phyloP scores from a whole-genome alignment of 1,140 invertebrate species.

The Meloidogyne exigua region DNA sequence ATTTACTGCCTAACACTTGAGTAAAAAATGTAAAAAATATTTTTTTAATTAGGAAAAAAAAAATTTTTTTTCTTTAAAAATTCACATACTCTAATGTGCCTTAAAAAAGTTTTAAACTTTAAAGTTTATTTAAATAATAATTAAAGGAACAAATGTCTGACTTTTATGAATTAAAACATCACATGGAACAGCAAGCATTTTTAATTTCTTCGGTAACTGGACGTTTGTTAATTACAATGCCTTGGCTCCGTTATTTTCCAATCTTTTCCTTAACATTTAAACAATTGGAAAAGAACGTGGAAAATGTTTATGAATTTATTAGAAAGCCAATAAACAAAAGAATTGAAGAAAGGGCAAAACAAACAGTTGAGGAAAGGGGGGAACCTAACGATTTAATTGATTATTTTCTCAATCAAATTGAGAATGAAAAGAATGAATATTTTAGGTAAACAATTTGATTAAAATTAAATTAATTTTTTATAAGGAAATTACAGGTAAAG shows the following conservation, averaged over 20 bases:
- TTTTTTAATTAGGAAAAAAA: too few species aligned
- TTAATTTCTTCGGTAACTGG: background rate
- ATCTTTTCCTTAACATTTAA: background rate
- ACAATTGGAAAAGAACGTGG: background rate
- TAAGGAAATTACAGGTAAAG: too few species aligned
- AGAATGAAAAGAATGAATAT: background rate
- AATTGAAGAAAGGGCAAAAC: background rate
- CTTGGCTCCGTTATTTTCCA: slow-evolving; percentile 9
- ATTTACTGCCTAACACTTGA: too few species aligned
- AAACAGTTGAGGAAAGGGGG: background rate
- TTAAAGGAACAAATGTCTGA: slow-evolving; percentile 8
- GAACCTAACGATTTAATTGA: slow-evolving; percentile 7
- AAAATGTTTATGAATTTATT: background rate
- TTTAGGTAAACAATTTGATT: background rate
- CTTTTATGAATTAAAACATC: slow-evolving; percentile 13
- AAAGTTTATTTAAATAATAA: background rate
- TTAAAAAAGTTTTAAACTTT: too few species aligned
- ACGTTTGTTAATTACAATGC: background rate
- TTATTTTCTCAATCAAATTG: slow-evolving; percentile 7
- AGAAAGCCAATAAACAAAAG: background rate
- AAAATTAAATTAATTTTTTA: too few species aligned
- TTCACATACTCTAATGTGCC: too few species aligned
- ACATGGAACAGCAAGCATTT: background rate
- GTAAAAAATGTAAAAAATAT: too few species aligned
- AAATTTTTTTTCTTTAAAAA: too few species aligned